Evolutionary conservation across 2,113 vertebrate species (phyloP).

Genomic region (Myrmecobius fasciatus): DNA sequence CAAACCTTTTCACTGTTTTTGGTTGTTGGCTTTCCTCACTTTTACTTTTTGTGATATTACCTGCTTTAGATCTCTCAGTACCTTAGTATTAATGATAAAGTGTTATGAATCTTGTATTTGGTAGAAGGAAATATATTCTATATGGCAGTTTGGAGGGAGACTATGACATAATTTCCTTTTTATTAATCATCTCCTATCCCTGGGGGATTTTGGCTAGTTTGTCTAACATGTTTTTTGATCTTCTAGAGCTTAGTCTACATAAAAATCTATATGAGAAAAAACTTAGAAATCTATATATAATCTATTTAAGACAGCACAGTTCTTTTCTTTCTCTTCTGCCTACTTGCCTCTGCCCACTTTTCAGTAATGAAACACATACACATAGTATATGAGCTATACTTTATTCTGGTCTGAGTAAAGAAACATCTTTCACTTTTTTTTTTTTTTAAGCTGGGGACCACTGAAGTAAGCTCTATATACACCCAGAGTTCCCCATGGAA

Average conservation of each 20-base stretch:
- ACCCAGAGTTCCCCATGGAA: slow-evolving; percentile 78
- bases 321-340: slow-evolving; percentile 44
- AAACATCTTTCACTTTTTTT: slow-evolving; percentile 61
- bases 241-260: slow-evolving; percentile 48
- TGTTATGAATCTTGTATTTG: background rate
- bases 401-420: slow-evolving; percentile 58
- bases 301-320: slow-evolving; percentile 44
- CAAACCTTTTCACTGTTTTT: slow-evolving; percentile 46
- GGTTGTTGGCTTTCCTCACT: slow-evolving; percentile 38
- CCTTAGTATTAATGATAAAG: background rate
- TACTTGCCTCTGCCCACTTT: slow-evolving; percentile 35
- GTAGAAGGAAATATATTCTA: slow-evolving; percentile 38
- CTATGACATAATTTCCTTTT: slow-evolving; percentile 50
- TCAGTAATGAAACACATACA: slow-evolving; percentile 17
- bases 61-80: background rate
- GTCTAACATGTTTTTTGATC: slow-evolving; percentile 50
- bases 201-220: slow-evolving; percentile 34
- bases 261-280: slow-evolving; percentile 37
- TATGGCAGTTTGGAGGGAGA: slow-evolving; percentile 24
- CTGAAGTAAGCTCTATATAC: slow-evolving; percentile 69
- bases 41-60: background rate
- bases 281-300: slow-evolving; percentile 45
- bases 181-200: slow-evolving; percentile 42
- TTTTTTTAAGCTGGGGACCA: slow-evolving; percentile 71
- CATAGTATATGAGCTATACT: background rate